Evolutionary conservation across 2,888 invertebrate genomes (phyloP).

Genomic region (Ormyrus pomaceus): DNA sequence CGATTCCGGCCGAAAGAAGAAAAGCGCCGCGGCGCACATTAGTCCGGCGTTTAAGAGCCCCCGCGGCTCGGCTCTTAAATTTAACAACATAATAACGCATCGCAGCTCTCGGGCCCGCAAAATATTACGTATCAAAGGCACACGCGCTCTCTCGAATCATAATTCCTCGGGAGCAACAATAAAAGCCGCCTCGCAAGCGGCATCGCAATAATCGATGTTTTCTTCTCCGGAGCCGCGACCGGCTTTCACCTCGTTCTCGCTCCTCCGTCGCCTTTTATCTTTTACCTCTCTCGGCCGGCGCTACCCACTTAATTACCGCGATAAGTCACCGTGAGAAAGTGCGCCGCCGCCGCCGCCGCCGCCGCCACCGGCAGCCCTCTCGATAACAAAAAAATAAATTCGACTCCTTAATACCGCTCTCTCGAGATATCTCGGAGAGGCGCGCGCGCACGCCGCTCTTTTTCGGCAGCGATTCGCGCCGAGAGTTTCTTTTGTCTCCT

Average conservation of each 20-base stretch:
- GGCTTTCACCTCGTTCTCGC: conserved; percentile 40
- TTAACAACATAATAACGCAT: too few species aligned
- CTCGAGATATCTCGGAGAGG: background rate
- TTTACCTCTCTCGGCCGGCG: background rate
- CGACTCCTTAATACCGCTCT: conserved; percentile 18
- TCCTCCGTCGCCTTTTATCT: conserved; percentile 19
- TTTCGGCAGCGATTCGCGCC: background rate
- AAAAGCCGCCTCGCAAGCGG: background rate
- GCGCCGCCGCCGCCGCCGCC: background rate
- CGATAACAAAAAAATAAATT: conserved; percentile 33
- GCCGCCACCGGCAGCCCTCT: conserved; percentile 8
- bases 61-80: too few species aligned
- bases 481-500: background rate
- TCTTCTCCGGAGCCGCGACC: background rate
- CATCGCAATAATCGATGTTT: conserved; percentile 37
- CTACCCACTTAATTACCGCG: conserved; percentile 52
- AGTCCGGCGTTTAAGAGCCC: too few species aligned
- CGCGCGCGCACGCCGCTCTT: background rate
- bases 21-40: too few species aligned
- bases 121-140: too few species aligned
- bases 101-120: too few species aligned
- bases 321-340: conserved; percentile 56
- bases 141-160: too few species aligned
- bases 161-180: too few species aligned
- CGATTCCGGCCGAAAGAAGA: too few species aligned